Percentiles rank a stretch among this genome's conserved stretches.
Evolutionary conservation across 2,797 vertebrate genomes (phyloP).

Genomic region (Acanthis flammea): DNA sequence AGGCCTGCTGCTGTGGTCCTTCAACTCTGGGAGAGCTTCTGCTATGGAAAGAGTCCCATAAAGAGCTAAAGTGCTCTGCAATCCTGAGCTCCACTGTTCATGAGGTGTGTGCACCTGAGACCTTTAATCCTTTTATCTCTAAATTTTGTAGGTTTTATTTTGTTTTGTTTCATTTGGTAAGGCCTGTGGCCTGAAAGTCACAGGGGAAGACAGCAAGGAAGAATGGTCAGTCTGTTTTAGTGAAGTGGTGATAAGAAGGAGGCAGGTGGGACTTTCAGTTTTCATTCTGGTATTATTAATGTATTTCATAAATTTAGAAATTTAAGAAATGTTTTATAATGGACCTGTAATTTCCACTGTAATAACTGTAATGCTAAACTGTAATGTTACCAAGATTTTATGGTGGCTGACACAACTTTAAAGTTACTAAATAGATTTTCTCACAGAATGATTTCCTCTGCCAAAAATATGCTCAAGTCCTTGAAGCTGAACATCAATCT

Average conservation of each 20-base stretch:
- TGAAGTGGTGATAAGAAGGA: background rate
- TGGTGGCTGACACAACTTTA: background rate
- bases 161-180: background rate
- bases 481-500: background rate
- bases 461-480: background rate
- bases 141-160: background rate
- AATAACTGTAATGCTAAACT: background rate
- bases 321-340: background rate
- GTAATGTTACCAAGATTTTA: background rate
- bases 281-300: background rate
- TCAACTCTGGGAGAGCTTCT: background rate
- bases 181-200: background rate
- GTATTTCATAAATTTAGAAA: background rate
- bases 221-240: accelerated
- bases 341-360: background rate
- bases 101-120: background rate
- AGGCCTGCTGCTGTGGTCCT: background rate
- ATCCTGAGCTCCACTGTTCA: background rate
- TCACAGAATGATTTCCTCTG: background rate
- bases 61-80: background rate
- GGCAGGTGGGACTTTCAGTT: background rate
- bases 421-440: background rate
- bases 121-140: background rate
- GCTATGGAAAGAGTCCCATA: background rate
- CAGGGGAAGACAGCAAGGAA: background rate